These are phyloP conservation scores for Meda fulgida DNA, from an alignment of 2,797 vertebrate species.

Conservation along the genomic window DNA sequence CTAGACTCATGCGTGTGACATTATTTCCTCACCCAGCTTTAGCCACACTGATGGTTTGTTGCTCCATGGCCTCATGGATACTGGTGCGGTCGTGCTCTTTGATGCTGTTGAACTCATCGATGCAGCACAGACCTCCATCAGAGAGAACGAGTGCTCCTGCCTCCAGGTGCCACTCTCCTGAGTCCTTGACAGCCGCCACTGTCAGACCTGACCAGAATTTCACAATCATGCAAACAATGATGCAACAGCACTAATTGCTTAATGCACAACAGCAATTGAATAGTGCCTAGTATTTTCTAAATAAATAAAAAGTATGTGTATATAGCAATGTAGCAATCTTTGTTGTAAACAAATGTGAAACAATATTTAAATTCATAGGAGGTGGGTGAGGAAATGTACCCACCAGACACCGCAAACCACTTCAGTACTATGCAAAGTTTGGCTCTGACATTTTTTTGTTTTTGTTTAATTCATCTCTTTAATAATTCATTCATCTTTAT, in stretches of 20 bases:
- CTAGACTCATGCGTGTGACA: background rate
- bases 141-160: constrained; percentile 94
- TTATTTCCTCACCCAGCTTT: constrained; percentile 84
- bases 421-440: background rate
- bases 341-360: background rate
- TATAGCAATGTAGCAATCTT: background rate
- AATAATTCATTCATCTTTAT: background rate
- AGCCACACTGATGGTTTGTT: constrained; percentile 96
- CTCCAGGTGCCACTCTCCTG: constrained; percentile 96
- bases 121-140: constrained; percentile 95
- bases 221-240: background rate
- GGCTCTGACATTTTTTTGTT: background rate
- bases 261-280: background rate
- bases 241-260: background rate
- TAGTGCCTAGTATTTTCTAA: background rate
- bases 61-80: constrained; percentile 98
- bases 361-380: background rate
- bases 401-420: background rate
- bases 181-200: constrained; percentile 93
- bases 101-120: constrained; percentile 97
- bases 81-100: constrained; percentile 96
- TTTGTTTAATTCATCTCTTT: background rate
- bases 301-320: background rate
- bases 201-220: constrained; percentile 83
- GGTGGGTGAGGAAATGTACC: rapidly evolving